These are phyloP conservation scores for Nephrotoma guestfalica DNA, from an alignment of 2,888 invertebrate genomes.

Conservation along the genomic window DNA sequence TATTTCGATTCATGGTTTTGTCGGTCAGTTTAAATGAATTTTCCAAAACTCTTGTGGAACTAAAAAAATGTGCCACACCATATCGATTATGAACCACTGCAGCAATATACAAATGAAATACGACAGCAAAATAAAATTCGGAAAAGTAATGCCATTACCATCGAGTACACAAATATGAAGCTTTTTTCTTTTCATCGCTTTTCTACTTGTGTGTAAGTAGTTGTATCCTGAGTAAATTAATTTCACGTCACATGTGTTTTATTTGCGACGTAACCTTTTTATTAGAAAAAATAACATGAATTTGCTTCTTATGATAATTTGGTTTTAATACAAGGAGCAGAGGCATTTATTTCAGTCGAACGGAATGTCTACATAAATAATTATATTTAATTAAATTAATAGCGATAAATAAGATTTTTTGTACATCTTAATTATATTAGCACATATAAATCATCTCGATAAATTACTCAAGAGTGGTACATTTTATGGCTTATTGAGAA, in stretches of 20 bases:
- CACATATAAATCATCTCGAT: not conserved
- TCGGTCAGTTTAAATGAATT: too few species aligned
- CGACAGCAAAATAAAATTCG: not conserved
- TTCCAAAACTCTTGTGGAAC: too few species aligned
- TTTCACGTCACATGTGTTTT: conserved; percentile 1
- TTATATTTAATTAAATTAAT: not conserved
- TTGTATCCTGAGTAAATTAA: not conserved
- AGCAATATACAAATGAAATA: not conserved
- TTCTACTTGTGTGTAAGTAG: not conserved
- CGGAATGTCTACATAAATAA: not conserved
- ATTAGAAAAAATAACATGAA: not conserved
- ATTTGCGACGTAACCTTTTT: not conserved
- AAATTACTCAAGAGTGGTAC: too few species aligned
- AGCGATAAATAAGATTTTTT: not conserved
- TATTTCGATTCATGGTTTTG: too few species aligned
- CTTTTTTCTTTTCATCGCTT: not conserved
- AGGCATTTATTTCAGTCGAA: not conserved
- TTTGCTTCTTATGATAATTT: conserved; percentile 2
- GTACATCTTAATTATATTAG: not conserved
- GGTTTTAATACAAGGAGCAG: not conserved
- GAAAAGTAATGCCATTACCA: not conserved
- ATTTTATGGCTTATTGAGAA: too few species aligned
- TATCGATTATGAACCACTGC: too few species aligned
- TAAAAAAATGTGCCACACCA: too few species aligned
- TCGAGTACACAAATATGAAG: not conserved